These are phyloP conservation scores for Myiotriccus ornatus DNA, from an alignment of 2,797 vertebrate species.

Conservation along the genomic window DNA sequence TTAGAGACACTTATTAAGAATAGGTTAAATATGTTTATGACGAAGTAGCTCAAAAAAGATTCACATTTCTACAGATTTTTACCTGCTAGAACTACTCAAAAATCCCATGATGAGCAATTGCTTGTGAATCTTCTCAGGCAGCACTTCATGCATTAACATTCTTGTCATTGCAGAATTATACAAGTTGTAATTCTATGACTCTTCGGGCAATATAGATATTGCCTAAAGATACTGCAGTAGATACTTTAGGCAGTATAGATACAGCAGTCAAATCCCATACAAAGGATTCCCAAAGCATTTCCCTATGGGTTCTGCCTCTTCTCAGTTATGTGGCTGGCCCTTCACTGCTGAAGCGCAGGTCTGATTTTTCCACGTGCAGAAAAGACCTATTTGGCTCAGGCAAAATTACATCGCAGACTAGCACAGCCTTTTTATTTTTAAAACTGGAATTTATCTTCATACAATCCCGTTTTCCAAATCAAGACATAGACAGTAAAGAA, in stretches of 20 bases:
- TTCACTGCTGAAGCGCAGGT: neutral
- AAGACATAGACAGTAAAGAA: neutral
- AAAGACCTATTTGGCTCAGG: neutral
- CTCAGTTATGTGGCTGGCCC: neutral
- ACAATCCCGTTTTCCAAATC: neutral
- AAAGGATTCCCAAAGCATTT: neutral
- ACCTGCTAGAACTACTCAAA: neutral
- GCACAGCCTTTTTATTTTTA: neutral
- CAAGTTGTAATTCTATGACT: neutral
- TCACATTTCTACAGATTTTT: neutral
- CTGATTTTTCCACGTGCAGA: neutral
- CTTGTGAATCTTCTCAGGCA: neutral
- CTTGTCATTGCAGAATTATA: neutral
- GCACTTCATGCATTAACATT: accelerated
- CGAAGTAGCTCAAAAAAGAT: neutral
- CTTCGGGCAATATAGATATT: neutral
- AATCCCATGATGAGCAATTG: neutral
- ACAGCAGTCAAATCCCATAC: neutral
- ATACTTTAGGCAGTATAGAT: neutral
- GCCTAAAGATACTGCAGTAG: too few species aligned
- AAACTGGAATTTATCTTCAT: neutral
- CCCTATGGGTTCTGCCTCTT: neutral
- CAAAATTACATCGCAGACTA: neutral
- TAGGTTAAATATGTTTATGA: neutral
- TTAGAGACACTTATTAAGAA: neutral